Evolutionary conservation across 2,113 vertebrate species (phyloP).

Genomic region (Colius striatus): DNA sequence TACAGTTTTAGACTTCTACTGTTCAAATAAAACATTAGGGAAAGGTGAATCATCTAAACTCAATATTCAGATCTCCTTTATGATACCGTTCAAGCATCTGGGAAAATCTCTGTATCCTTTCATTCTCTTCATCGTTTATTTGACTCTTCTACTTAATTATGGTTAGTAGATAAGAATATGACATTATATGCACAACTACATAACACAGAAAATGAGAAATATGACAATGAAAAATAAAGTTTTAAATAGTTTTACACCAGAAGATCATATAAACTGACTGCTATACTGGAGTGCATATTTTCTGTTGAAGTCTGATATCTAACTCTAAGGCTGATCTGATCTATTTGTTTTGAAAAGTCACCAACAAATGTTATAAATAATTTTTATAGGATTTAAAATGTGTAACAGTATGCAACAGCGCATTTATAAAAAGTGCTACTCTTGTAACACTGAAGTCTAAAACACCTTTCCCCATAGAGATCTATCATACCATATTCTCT

Average conservation of each 20-base stretch:
- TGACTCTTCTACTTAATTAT: background rate
- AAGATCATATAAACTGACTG: background rate
- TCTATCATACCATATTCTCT: background rate
- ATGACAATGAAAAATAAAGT: background rate
- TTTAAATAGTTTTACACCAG: background rate
- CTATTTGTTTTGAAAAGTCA: background rate
- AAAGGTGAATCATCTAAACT: background rate
- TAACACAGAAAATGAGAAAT: background rate
- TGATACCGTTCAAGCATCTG: background rate
- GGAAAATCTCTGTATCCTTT: background rate
- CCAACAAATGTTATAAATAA: background rate
- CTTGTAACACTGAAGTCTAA: background rate
- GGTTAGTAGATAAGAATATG: background rate
- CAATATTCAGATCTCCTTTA: background rate
- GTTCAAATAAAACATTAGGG: background rate
- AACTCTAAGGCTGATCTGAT: background rate
- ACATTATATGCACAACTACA: background rate
- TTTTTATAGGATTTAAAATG: background rate
- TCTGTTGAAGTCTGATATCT: background rate
- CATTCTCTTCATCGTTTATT: background rate
- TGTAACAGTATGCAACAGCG: background rate
- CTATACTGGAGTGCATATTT: background rate
- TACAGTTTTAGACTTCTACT: background rate
- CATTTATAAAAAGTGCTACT: background rate
- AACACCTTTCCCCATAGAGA: background rate